phyloP scores from a whole-genome alignment of 1,140 invertebrate species.

The Diplogasteroides magnus region DNA sequence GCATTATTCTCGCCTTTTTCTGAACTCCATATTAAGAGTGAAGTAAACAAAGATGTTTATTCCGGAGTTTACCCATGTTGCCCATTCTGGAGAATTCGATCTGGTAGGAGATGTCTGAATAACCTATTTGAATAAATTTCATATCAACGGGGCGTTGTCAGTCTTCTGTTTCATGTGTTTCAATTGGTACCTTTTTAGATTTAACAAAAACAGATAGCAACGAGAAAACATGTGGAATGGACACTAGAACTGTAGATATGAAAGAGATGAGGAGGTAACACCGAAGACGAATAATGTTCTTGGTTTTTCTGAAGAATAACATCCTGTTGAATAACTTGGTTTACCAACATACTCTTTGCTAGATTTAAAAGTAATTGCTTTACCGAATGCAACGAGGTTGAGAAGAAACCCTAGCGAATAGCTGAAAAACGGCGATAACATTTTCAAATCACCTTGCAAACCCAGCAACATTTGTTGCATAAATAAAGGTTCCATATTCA shows the following conservation, averaged over 20 bases:
- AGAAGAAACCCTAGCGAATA: neutral
- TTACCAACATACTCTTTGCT: neutral
- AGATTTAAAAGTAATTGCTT: neutral
- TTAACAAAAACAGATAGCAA: no score
- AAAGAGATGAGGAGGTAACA: slow-evolving; percentile 25
- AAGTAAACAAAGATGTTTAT: slow-evolving; percentile 27
- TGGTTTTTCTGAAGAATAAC: neutral
- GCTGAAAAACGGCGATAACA: neutral
- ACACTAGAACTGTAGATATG: slow-evolving; percentile 24
- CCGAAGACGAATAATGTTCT: slow-evolving; percentile 1
- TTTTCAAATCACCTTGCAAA: slow-evolving; percentile 9
- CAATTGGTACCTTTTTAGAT: slow-evolving; percentile 22
- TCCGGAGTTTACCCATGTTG: slow-evolving; percentile 19
- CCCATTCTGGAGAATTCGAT: neutral
- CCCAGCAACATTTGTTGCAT: slow-evolving; percentile 16
- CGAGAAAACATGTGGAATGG: slow-evolving; percentile 21
- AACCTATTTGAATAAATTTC: neutral
- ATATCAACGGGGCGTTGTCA: neutral
- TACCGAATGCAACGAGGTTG: neutral
- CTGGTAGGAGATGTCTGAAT: neutral
- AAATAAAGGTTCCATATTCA: slow-evolving; percentile 21
- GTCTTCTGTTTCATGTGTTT: neutral
- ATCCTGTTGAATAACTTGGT: no score
- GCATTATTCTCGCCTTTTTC: slow-evolving; percentile 6
- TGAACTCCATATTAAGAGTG: slow-evolving; percentile 22